These are phyloP conservation scores for Nemotelus pantherinus DNA, from an alignment of 2,888 invertebrate species.

Conservation along the genomic window DNA sequence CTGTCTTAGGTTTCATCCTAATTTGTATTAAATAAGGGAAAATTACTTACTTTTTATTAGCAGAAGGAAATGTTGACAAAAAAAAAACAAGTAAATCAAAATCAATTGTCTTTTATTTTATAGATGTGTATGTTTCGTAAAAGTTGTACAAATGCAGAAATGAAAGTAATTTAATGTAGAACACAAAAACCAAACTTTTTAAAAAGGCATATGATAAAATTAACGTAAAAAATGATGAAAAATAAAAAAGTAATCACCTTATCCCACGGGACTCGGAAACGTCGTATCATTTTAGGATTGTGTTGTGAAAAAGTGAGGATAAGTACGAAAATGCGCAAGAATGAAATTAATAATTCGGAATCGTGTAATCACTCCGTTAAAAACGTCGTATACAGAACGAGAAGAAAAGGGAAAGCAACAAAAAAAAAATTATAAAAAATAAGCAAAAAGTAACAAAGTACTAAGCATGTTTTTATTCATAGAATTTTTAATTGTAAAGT, in stretches of 20 bases:
- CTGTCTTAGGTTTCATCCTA: too few relatives aligned
- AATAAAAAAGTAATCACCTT: slow-evolving; percentile 35
- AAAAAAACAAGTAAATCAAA: slow-evolving; percentile 16
- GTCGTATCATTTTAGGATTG: slow-evolving; percentile 26
- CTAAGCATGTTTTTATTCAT: slow-evolving; percentile 40
- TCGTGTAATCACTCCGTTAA: slow-evolving; percentile 29
- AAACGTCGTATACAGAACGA: slow-evolving; percentile 28
- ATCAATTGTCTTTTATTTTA: slow-evolving; percentile 36
- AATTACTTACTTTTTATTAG: too few relatives aligned
- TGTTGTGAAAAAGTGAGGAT: slow-evolving; percentile 1
- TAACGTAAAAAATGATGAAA: slow-evolving; percentile 9
- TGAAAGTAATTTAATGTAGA: slow-evolving; percentile 22
- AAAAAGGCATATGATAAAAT: slow-evolving; percentile 13
- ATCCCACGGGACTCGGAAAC: slow-evolving; percentile 9
- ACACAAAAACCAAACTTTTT: slow-evolving; percentile 25
- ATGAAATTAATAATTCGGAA: slow-evolving; percentile 9
- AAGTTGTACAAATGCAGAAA: slow-evolving; percentile 47
- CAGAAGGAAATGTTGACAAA: neutral
- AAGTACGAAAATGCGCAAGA: neutral
- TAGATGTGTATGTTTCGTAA: slow-evolving; percentile 48
- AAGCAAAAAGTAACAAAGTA: slow-evolving; percentile 31
- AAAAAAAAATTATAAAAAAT: slow-evolving; percentile 9
- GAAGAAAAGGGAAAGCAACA: neutral
- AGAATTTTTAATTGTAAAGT: slow-evolving; percentile 41
- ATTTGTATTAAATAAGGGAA: too few relatives aligned